These are phyloP conservation scores for Ectemnius continuus DNA, from an alignment of 2,888 invertebrate genomes.

Conservation along the genomic window DNA sequence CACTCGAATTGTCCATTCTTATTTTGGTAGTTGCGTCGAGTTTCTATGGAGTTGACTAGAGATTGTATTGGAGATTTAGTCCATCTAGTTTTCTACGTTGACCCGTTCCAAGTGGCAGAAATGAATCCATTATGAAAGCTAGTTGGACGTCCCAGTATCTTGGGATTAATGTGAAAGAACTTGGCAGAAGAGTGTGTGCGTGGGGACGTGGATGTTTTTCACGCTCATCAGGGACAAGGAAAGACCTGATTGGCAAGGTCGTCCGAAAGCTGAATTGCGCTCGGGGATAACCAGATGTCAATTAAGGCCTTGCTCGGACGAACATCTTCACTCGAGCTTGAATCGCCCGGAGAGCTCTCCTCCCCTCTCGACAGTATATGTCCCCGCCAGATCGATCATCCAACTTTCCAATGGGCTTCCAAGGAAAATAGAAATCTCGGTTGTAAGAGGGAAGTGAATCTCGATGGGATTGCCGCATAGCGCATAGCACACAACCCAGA, in stretches of 20 bases:
- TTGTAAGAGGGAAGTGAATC: slow-evolving; percentile 50
- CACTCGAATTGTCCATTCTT: too few species aligned
- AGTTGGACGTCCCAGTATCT: too few species aligned
- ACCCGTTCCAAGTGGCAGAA: too few species aligned
- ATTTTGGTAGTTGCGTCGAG: too few species aligned
- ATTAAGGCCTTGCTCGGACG: slow-evolving; percentile 35
- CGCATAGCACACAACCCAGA: too few species aligned
- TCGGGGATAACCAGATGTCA: slow-evolving; percentile 31
- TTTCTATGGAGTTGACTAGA: too few species aligned
- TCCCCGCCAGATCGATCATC: slow-evolving; percentile 28
- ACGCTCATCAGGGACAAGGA: slow-evolving; percentile 1
- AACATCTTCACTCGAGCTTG: slow-evolving; percentile 54
- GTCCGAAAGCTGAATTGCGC: slow-evolving; percentile 44
- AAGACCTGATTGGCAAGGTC: slow-evolving; percentile 38
- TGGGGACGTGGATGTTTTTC: background rate
- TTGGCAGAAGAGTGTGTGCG: background rate
- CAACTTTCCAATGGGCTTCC: slow-evolving; percentile 65
- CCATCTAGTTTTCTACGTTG: too few species aligned
- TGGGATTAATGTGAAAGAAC: too few species aligned
- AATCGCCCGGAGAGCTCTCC: slow-evolving; percentile 27
- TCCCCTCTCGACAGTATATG: too few species aligned
- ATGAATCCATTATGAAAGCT: too few species aligned
- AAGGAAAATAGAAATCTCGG: slow-evolving; percentile 60
- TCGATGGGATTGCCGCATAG: too few species aligned
- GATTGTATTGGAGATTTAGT: too few species aligned